Conservation (phyloP, 2,797 vertebrate genomes). For the Crypturellus tataupa region DNA sequence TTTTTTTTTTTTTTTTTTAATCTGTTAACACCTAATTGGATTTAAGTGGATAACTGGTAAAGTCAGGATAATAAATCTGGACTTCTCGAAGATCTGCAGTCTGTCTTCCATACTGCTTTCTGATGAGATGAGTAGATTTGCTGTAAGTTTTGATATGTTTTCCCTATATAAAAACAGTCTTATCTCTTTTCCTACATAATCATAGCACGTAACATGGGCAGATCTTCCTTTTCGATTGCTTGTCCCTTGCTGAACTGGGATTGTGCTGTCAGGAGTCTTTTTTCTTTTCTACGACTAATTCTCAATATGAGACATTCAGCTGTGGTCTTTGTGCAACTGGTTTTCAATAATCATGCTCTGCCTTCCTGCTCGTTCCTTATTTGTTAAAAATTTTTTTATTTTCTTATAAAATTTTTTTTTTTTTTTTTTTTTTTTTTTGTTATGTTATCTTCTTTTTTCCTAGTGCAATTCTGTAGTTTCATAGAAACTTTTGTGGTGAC, state of each 20-base stretch:
- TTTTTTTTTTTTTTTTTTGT: too few relatives aligned
- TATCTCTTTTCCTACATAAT: background rate
- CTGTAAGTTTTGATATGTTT: background rate
- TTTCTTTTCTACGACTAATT: background rate
- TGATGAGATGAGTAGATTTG: background rate
- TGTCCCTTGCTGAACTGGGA: background rate
- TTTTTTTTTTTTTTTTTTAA: background rate
- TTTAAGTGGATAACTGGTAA: background rate
- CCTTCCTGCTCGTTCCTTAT: background rate
- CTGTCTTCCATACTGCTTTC: background rate
- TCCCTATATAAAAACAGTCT: fast-evolving
- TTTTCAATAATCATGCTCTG: conserved; percentile 26
- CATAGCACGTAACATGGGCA: background rate
- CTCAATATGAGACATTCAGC: background rate
- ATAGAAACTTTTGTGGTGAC: background rate
- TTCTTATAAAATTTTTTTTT: too few relatives aligned
- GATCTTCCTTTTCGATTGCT: background rate
- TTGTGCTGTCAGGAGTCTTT: background rate
- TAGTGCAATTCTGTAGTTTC: background rate
- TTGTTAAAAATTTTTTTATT: too few relatives aligned
- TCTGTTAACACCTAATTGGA: background rate
- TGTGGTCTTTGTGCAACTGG: background rate
- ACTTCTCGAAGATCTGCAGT: background rate
- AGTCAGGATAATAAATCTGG: background rate
- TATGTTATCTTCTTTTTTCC: background rate